These are phyloP conservation scores for Therioaphis trifolii DNA, from an alignment of 2,888 invertebrate species.

Conservation along the genomic window DNA sequence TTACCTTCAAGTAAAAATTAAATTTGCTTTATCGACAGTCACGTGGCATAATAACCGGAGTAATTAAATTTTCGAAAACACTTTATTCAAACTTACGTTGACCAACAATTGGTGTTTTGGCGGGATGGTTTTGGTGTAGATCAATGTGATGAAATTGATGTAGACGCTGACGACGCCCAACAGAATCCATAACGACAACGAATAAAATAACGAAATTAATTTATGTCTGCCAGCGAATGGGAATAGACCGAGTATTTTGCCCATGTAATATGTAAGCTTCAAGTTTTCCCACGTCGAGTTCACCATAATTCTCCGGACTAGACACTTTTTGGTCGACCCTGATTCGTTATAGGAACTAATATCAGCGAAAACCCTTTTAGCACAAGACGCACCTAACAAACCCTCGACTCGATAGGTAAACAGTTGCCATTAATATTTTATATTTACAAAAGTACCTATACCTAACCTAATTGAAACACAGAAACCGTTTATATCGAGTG, in stretches of 20 bases:
- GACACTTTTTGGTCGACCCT: neutral
- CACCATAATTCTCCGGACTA: neutral
- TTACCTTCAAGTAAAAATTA: conserved; percentile 3
- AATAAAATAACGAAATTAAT: neutral
- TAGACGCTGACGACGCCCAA: neutral
- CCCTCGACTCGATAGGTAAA: neutral
- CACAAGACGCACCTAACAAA: neutral
- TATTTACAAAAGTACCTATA: no score
- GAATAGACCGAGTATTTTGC: conserved; percentile 2
- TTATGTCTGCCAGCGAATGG: neutral
- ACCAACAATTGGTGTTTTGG: neutral
- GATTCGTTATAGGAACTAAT: neutral
- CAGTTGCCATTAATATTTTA: neutral
- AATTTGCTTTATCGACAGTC: no score
- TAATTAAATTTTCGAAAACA: no score
- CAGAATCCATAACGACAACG: neutral
- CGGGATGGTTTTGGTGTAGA: neutral
- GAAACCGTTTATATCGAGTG: no score
- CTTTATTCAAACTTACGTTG: neutral
- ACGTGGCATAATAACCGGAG: no score
- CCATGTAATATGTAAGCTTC: neutral
- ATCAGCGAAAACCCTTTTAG: neutral
- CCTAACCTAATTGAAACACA: no score
- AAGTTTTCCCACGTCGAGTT: neutral
- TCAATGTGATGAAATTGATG: neutral